Base-by-base conservation (phyloP, 2,113 vertebrate genomes). In the Aphyosemion australe region DNA sequence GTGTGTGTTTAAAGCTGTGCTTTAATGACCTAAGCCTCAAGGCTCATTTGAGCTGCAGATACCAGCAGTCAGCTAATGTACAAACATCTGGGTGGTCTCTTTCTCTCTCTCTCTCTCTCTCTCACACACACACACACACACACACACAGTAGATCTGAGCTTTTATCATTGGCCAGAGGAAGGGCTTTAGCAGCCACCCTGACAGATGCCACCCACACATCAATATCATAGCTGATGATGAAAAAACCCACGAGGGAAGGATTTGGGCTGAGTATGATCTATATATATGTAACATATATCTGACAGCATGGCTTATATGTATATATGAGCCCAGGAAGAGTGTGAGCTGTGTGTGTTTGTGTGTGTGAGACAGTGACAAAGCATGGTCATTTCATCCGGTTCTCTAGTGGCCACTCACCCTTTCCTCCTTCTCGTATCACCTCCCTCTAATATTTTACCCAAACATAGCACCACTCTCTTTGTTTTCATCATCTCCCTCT, bases 241-340 rank as follows among this genome's bases (percentile, higher is more conserved):
- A 32, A 14, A 16, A 42, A 42, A 42, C 12, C 8, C 69, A 76
- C 60, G 16, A 37, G 16, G 48, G 47, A 70, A 72, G 88, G 85
- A 86, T 84, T 86, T 78, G 52, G 59, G 19, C 46, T 55, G 71
- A 83, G 69, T 71, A 50, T 83, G 83, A 86, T 88, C 77, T 78
- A 88, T 87, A 76, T 72, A 21, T 78, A 78, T 84, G 79, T 69
- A 79, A 70, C 76, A 39, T 74, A 70, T 70, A 87, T 80, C 63
- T 88, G 79, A 85, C 89, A 90, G 77, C 71, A 45, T 1, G 81
- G 87, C 85, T 87, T 87, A 84, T 78, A 76, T 75, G 67, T 84
- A 73, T 84, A 75, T 76, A 82, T 60, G 62, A 76, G 69, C 26
- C 26, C 26, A 31, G 16, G 32, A 48, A 68, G 32, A 49, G n/a